These are phyloP conservation scores for Xestobium rufovillosum DNA, from an alignment of 2,888 invertebrate species.

Conservation along the genomic window DNA sequence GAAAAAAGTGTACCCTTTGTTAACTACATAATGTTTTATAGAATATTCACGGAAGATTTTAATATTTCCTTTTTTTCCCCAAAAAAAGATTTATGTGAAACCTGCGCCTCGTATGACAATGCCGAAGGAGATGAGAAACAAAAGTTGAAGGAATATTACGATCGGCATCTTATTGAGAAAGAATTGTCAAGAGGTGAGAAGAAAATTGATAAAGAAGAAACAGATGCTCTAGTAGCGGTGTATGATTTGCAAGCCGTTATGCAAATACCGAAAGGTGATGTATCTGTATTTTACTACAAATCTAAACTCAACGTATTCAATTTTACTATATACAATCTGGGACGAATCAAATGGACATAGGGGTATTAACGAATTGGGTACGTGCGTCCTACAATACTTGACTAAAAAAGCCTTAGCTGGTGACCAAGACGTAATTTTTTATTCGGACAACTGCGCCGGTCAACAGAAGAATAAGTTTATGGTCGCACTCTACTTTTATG, in stretches of 20 bases:
- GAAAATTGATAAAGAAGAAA: slow-evolving; percentile 8
- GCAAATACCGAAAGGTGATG: slow-evolving; percentile 11
- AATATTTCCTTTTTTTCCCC: slow-evolving; percentile 18
- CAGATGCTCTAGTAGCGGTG: slow-evolving; percentile 8
- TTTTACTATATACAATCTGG: no score
- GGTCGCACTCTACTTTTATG: no score
- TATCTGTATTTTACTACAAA: slow-evolving; percentile 12
- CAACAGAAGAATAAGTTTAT: no score
- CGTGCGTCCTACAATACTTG: slow-evolving; percentile 29
- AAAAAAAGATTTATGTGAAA: slow-evolving; percentile 9
- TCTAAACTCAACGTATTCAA: slow-evolving; percentile 13
- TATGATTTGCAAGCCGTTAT: slow-evolving; percentile 14
- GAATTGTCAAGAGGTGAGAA: slow-evolving; percentile 10
- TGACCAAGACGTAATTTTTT: slow-evolving; percentile 19
- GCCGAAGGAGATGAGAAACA: slow-evolving; percentile 9
- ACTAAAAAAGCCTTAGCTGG: no score
- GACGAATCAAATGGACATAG: slow-evolving; percentile 29
- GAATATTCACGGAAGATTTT: slow-evolving; percentile 21
- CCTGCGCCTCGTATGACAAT: slow-evolving; percentile 8
- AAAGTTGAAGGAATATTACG: slow-evolving; percentile 8
- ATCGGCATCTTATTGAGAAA: slow-evolving; percentile 10
- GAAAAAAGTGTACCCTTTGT: slow-evolving; percentile 12
- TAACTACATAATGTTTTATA: slow-evolving; percentile 19
- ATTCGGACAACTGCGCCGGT: no score
- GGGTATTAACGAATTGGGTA: slow-evolving; percentile 30